Percentiles rank a stretch among this genome's conserved stretches.
These are phyloP conservation scores for Atrina japonica DNA, from an alignment of 2,888 invertebrate genomes.

Conservation along the genomic window DNA sequence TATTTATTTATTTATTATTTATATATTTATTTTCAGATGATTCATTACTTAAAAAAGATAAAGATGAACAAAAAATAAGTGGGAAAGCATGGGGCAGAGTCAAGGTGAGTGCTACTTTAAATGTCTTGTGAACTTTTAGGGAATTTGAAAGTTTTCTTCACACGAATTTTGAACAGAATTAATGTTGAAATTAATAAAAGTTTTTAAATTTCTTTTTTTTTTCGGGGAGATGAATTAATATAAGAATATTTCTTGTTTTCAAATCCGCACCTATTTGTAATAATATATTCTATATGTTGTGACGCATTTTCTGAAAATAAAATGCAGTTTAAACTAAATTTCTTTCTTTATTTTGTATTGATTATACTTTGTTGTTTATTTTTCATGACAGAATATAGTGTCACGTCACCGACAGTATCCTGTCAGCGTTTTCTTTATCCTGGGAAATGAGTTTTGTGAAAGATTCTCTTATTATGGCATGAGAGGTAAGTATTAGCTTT, in stretches of 20 bases:
- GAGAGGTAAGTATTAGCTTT: constrained; percentile 76
- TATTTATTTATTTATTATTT: background rate
- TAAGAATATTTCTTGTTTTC: no score
- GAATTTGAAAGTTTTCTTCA: no score
- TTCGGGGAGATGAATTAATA: no score
- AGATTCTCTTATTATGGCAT: constrained; percentile 96
- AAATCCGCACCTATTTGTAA: no score
- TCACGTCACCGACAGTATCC: constrained; percentile 84
- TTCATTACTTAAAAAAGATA: constrained; percentile 1
- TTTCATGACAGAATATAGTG: constrained; percentile 22
- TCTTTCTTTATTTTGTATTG: no score
- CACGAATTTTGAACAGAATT: no score
- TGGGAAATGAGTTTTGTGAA: constrained; percentile 98
- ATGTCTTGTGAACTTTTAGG: no score
- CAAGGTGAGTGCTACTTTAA: constrained; percentile 19
- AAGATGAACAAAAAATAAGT: constrained; percentile 25
- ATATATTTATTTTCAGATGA: constrained; percentile 13
- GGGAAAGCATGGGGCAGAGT: constrained; percentile 32
- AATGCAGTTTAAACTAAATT: no score
- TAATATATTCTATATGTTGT: no score
- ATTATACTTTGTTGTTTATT: background rate
- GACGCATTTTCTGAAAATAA: no score
- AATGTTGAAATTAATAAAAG: background rate
- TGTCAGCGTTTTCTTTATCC: constrained; percentile 93
- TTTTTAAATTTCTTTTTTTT: no score